Evolutionary conservation across 2,888 invertebrate species (phyloP).

Genomic region (Hyposoter dolosus): DNA sequence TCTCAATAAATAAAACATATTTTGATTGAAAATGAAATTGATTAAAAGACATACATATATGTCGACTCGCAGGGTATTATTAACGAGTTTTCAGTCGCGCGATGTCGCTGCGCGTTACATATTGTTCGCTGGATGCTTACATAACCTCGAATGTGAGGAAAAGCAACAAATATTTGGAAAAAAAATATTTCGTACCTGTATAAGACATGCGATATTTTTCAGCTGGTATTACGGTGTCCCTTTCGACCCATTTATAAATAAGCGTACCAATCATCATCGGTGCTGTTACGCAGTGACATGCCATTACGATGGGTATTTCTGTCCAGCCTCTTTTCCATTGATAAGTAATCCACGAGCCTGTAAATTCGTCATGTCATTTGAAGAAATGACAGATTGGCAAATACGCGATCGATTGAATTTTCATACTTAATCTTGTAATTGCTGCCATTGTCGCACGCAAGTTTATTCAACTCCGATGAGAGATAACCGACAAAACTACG

Average conservation of each 20-base stretch:
- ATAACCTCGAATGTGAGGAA: conserved; percentile 38
- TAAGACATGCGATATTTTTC: conserved; percentile 48
- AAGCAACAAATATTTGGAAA: not conserved
- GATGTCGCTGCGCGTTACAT: not conserved
- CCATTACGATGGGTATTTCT: conserved; percentile 62
- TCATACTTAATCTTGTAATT: conserved; percentile 2
- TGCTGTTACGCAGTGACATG: conserved; percentile 16
- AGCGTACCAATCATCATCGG: not conserved
- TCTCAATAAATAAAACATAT: not conserved
- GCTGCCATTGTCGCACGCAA: conserved; percentile 19
- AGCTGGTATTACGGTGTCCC: not conserved
- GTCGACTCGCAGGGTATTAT: not conserved
- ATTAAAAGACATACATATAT: not conserved
- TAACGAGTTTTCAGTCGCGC: not conserved
- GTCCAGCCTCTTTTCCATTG: conserved; percentile 63
- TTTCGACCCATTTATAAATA: conserved; percentile 28
- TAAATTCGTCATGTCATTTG: conserved; percentile 5
- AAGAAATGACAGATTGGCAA: not conserved
- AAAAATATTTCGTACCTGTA: conserved; percentile 35
- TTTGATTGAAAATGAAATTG: not conserved
- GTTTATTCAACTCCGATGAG: not conserved
- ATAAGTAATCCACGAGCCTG: conserved; percentile 43
- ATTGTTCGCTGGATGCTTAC: conserved; percentile 12
- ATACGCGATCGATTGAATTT: not conserved
- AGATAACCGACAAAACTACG: not conserved